phyloP scores from a whole-genome alignment of 2,888 invertebrate species.

The Penaeus monodon region DNA sequence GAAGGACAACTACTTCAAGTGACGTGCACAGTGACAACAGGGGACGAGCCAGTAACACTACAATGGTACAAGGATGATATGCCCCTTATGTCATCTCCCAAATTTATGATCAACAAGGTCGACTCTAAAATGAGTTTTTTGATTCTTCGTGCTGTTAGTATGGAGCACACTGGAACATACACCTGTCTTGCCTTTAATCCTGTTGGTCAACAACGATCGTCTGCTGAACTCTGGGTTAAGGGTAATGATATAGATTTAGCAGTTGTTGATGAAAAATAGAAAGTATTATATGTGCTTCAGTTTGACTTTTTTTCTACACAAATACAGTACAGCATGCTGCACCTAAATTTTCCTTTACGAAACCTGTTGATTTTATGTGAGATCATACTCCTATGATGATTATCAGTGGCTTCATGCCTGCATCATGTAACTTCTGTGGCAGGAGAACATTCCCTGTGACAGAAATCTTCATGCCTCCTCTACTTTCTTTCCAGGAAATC shows the following conservation, averaged over 20 bases:
- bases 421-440: too few relatives aligned
- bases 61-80: conserved; percentile 73
- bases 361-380: too few relatives aligned
- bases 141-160: conserved; percentile 64
- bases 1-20: conserved; percentile 64
- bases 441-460: too few relatives aligned
- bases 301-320: background rate
- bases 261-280: background rate
- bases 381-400: too few relatives aligned
- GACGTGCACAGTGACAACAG: conserved; percentile 67
- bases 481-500: too few relatives aligned
- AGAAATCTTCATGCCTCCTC: too few relatives aligned
- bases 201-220: conserved; percentile 70
- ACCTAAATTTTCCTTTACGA: background rate
- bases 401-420: too few relatives aligned
- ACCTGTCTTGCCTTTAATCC: conserved; percentile 75
- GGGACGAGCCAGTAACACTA: conserved; percentile 68
- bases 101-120: conserved; percentile 66
- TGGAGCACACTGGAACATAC: conserved; percentile 74
- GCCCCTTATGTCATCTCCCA: conserved; percentile 66
- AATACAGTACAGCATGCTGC: background rate
- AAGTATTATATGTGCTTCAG: background rate
- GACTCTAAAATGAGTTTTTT: conserved; percentile 64
- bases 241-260: conserved; percentile 28
- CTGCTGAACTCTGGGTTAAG: conserved; percentile 55